phyloP scores from a whole-genome alignment of 2,113 vertebrate species.

The Neodontobutis hainanensis region DNA sequence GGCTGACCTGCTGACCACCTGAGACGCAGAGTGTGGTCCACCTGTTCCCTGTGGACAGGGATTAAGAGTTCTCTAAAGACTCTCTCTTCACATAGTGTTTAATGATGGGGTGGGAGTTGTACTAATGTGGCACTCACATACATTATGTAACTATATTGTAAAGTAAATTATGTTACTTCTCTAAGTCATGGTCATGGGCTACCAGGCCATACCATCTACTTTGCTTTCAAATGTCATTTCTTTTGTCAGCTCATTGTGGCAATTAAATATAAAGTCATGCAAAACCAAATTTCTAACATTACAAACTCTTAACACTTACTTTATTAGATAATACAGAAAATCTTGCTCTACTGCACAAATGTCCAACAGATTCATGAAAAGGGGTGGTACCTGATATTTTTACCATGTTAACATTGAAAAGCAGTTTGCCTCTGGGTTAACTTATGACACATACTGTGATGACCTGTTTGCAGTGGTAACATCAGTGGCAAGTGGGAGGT shows the following conservation, averaged over 20 bases:
- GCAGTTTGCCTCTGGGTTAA: neutral
- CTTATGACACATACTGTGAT: constrained; percentile 1
- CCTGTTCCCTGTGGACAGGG: constrained; percentile 39
- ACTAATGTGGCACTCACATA: neutral
- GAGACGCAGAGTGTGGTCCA: constrained; percentile 40
- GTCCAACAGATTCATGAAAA: neutral
- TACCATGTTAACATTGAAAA: neutral
- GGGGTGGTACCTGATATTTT: constrained; percentile 1
- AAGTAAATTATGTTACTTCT: neutral
- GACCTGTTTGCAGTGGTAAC: neutral
- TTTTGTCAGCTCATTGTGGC: neutral
- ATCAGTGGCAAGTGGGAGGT: neutral
- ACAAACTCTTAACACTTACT: too few relatives aligned
- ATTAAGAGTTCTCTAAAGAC: constrained; percentile 8
- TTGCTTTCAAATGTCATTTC: neutral
- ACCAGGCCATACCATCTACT: neutral
- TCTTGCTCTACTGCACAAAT: neutral
- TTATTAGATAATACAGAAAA: too few relatives aligned
- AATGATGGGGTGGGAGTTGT: neutral
- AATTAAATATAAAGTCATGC: neutral
- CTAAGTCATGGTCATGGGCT: neutral
- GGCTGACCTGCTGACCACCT: constrained; percentile 34
- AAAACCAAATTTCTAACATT: too few relatives aligned
- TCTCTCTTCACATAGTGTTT: neutral
- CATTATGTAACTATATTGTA: neutral